Base-by-base conservation (phyloP, 37 sponge, comb jelly and placozoan species). In the Tethya wilhelma region DNA sequence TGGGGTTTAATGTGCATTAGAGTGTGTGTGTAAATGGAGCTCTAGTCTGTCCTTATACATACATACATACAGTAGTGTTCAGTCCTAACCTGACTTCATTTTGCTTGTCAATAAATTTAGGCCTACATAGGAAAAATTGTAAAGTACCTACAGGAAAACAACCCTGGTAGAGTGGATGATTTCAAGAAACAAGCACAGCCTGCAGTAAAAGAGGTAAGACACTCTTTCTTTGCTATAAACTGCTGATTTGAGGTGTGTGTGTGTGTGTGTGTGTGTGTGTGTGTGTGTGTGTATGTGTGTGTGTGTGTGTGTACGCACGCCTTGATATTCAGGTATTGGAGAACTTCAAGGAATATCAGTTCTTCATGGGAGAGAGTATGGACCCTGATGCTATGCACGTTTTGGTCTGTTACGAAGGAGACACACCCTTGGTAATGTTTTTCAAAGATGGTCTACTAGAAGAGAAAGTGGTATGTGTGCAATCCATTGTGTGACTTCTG, bases 391-490 rank as follows among this genome's bases (percentile, higher is more conserved):
- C 84, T 0, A 83, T 91, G 86, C 53, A 79, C 20, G 92, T 55
- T 23, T 44, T 94, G 44, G 6, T 96, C 83, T 56, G 82, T 63
- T 96, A 70, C 55, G 78, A 82, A 57, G 94, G 87, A 0, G 97
- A 96, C 45, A 94, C 94, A 2, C 97, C 97, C 2, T 96, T 81
- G 62, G 73, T 93, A 78, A 45, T 80, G 37, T 89, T 91, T 69
- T 96, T 87, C 73, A 87, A 85, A 79, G 92, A 96, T 82, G 97
- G 94, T 11, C 57, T 94, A n/a, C 36, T 76, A 2, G 91, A 88
- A 25, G 97, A 96, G 87, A 96, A 96, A 96, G 80, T 93, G 80
- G 92, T 91, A 75, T 74, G 90, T 77, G 43, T 67, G 8, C 7
- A 67, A 67, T n/a, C 7, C 7, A n/a, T 62, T 62, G 28, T n/a